Evolutionary conservation across 2,888 invertebrate species (phyloP), one percentile per base, ranked within the genome.

Genomic region (Agrilus cyanescens): DNA sequence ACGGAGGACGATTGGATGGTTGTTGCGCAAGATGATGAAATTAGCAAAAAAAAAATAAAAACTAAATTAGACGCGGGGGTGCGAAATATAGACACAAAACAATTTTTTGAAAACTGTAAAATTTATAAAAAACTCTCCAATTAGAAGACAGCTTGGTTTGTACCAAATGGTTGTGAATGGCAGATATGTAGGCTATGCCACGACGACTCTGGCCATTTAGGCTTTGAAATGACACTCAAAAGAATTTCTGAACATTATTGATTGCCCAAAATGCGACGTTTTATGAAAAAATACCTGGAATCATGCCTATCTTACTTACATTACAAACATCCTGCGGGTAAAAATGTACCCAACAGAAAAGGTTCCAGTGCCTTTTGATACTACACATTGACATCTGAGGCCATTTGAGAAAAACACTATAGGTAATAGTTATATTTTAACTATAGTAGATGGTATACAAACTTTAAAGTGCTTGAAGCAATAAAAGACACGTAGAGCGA

Each of bases 341-440:
- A 49, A 20, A 53, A 45, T 66, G 13, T 55, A 63, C 38, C 56
- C 62, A 1, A 66, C 66, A 12, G 55, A 55, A 7, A 65, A 66
- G 45, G 50, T 57, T 8, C 45, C 50, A 2, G 50, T 53, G 4
- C 63, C 63, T 0, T 63, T 67, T 34, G 57, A 63, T 41, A 1
- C 15, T 66, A 12, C 63, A 66, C 45, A 39, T 65, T 1, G 66
- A 67, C 66, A 67, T 43, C 41, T 66, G 7, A 62, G 63, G 1
- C 64, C 63, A 12, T 67, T 67, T 46, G 53, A 59, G 6, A 53
- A 50, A 25, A 58, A 55, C 30, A 53, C 47, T 15, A 50, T 40
- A 1, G 4, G n/a, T n/a, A 3, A 20, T 6, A 18, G 18, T 18
- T 18, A 18, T 5, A 18, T 18, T 18, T 18, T 18, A 5, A 18